These are phyloP conservation scores for Oligia latruncula DNA, from an alignment of 2,888 invertebrate genomes.

Conservation along the genomic window DNA sequence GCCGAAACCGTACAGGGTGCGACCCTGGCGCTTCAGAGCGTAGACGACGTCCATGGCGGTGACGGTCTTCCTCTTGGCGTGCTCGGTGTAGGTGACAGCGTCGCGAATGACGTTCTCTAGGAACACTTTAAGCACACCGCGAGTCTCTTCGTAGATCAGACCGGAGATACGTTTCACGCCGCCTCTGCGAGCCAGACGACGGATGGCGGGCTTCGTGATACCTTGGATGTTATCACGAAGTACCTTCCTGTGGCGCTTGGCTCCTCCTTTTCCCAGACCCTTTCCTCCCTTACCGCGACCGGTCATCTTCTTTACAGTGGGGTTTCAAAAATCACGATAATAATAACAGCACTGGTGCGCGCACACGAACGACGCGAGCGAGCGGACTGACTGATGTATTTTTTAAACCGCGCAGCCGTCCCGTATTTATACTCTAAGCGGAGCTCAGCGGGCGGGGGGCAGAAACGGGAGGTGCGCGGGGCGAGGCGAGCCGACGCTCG, in stretches of 20 bases:
- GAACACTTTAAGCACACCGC: no score
- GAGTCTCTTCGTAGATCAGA: no score
- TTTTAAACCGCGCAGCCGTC: background rate
- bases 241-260: slow-evolving; percentile 93
- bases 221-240: slow-evolving; percentile 85
- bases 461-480: no score
- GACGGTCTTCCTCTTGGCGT: no score
- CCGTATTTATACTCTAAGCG: no score
- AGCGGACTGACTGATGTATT: slow-evolving; percentile 3
- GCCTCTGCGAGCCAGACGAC: slow-evolving; percentile 80
- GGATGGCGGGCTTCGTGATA: slow-evolving; percentile 93
- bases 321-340: slow-evolving; percentile 3
- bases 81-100: no score
- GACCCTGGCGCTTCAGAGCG: slow-evolving; percentile 87
- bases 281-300: slow-evolving; percentile 94
- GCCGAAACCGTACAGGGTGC: slow-evolving; percentile 34
- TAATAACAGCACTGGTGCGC: background rate
- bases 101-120: no score
- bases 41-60: no score
- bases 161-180: slow-evolving; percentile 82
- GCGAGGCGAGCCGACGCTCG: no score
- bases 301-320: slow-evolving; percentile 88
- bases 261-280: slow-evolving; percentile 93
- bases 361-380: background rate
- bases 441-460: no score